These are phyloP conservation scores for Urocitellus parryii DNA, from an alignment of 2,113 vertebrate genomes.

Conservation along the genomic window DNA sequence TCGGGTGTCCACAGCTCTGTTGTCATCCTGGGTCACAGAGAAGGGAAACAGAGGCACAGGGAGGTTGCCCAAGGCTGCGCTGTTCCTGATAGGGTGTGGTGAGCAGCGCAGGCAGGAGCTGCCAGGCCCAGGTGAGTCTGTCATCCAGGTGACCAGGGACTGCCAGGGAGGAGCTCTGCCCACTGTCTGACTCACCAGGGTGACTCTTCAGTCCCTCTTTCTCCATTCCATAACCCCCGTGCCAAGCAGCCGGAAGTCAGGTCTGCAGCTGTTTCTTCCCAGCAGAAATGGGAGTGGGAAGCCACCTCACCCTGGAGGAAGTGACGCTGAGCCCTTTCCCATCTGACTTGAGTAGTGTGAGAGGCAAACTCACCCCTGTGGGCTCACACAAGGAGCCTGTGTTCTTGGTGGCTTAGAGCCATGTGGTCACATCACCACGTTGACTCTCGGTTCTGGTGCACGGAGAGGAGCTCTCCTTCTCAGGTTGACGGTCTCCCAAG, in stretches of 20 bases:
- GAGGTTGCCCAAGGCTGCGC: neutral
- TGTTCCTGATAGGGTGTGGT: neutral
- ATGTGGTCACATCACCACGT: neutral
- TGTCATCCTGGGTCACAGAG: neutral
- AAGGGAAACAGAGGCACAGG: neutral
- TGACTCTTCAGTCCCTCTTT: constrained; percentile 31
- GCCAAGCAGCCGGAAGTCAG: constrained; percentile 28
- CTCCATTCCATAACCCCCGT: neutral
- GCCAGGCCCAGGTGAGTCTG: neutral
- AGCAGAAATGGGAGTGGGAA: constrained; percentile 11
- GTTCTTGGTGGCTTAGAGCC: neutral
- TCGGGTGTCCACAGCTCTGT: accelerated
- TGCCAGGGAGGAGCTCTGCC: neutral
- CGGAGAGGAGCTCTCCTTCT: neutral
- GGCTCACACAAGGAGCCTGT: neutral
- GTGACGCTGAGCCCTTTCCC: neutral
- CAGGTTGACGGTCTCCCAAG: neutral
- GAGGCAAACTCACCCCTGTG: neutral
- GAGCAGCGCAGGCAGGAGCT: neutral
- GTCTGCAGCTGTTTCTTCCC: constrained; percentile 73
- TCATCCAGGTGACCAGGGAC: neutral
- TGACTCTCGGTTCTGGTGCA: neutral
- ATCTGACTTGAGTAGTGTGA: accelerated
- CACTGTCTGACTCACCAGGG: neutral
- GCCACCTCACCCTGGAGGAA: neutral